Evolutionary conservation across 2,113 vertebrate species (phyloP), one percentile per base, ranked within the genome.

Genomic region (Climacteris rufus): DNA sequence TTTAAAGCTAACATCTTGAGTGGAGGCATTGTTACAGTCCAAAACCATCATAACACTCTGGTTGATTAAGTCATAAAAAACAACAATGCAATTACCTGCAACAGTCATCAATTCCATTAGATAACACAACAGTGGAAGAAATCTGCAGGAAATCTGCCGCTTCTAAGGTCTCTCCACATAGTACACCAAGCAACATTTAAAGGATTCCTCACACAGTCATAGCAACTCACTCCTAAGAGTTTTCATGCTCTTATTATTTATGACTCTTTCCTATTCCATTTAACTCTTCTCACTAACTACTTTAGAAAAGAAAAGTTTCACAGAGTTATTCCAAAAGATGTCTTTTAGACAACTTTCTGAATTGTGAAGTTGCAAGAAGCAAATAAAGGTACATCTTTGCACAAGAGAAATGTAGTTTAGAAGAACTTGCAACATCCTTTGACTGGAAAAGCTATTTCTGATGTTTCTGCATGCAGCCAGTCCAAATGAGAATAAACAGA

Each of bases 51-150:
- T 15, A 49, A 95, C 66, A 89, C 13, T 57, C 56, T 42, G 16
- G 56, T 49, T 87, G 72, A 85, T 92, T 93, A 92, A 88, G 59
- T 60, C 45, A 94, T 91, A 77, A 90, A 71, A 95, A 91, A 45
- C 66, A 89, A 80, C 52, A 79, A 89, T 70, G 35, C 39, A 91
- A 85, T 86, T 79, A 94, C 28, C 39, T 92, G 53, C 39, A 84
- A 79, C 15, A 54, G 68, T 53, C 80, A 95, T 90, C 71, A 89
- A 50, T 76, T 87, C 74, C 83, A 56, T 87, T 45, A 76, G n/a
- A 84, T 17, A 94, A 83, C 10, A 71, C 24, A 52, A 56, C 95
- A 70, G 20, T 25, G 13, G 52, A 88, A 82, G 44, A 93, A 52
- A 83, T 45, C 35, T 69, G 49, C 35, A 76, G 35, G 25, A 81